These are phyloP conservation scores for Craterocephalus amniculus DNA, from an alignment of 2,797 vertebrate species.

Conservation along the genomic window DNA sequence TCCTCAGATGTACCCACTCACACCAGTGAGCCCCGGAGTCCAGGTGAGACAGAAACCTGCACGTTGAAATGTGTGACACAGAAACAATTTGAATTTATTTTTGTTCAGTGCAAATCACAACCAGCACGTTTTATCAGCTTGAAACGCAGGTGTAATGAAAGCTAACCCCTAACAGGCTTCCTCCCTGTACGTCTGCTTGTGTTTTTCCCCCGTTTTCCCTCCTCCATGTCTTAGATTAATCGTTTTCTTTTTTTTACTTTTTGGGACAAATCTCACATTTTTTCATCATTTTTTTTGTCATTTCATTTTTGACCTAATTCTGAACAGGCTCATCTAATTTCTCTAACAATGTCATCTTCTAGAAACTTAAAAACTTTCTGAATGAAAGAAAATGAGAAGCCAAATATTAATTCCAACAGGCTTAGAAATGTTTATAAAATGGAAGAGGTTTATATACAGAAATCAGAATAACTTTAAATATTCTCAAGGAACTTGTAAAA, in stretches of 20 bases:
- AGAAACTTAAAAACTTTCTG: constrained; percentile 1
- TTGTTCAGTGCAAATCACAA: constrained; percentile 9
- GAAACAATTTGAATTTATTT: background rate
- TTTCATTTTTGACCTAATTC: background rate
- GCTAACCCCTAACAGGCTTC: constrained; percentile 12
- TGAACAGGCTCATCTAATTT: background rate
- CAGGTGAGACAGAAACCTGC: constrained; percentile 85
- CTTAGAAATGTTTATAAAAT: background rate
- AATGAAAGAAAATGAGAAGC: background rate
- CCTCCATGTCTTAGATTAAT: background rate
- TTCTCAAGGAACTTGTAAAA: background rate
- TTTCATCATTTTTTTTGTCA: background rate
- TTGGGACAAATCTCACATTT: background rate
- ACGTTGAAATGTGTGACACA: constrained; percentile 5
- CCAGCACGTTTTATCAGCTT: background rate
- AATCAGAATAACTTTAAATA: constrained; percentile 2
- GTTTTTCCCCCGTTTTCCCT: constrained; percentile 7
- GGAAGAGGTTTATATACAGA: background rate
- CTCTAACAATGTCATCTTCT: constrained; percentile 14
- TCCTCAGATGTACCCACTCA: constrained; percentile 97
- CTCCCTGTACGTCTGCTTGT: constrained; percentile 4
- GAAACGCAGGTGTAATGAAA: constrained; percentile 20
- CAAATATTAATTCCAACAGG: background rate
- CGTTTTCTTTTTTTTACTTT: constrained; percentile 5
- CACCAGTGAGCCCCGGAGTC: constrained; percentile 96